Evolutionary conservation across 1,140 invertebrate genomes (phyloP).

Genomic region (Eupristina koningsbergeri): DNA sequence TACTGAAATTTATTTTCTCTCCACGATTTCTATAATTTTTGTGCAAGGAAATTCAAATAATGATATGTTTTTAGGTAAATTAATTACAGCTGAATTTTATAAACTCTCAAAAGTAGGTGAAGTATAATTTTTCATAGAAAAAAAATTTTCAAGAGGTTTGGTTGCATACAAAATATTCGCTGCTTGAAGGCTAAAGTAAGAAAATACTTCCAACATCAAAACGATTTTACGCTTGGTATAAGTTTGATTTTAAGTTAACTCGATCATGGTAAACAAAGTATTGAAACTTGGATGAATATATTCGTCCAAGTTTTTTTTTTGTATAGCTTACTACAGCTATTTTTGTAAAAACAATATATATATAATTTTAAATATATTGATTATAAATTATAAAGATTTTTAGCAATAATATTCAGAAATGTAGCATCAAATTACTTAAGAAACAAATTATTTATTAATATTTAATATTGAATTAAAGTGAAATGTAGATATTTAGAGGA

Average conservation of each 20-base stretch:
- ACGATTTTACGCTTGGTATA: conserved; percentile 33
- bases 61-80: background rate
- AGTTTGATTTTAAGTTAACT: background rate
- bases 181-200: background rate
- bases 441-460: background rate
- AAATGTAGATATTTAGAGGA: too few species aligned
- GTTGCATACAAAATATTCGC: background rate
- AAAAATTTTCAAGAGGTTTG: background rate
- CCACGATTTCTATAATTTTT: background rate
- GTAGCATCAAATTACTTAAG: background rate
- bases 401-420: background rate
- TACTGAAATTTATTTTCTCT: background rate
- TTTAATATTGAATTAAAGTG: too few species aligned
- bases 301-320: conserved; percentile 27
- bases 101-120: too few species aligned
- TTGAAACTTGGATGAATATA: background rate
- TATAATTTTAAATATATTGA: conserved; percentile 4
- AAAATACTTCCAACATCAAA: conserved; percentile 13
- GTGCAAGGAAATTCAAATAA: too few species aligned
- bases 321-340: background rate
- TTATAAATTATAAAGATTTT: background rate
- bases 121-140: background rate
- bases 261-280: conserved; percentile 1
- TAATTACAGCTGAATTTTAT: background rate
- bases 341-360: conserved; percentile 3